These are phyloP conservation scores for Drosophila persimilis DNA, from an alignment of 1,140 invertebrate species.

Conservation along the genomic window DNA sequence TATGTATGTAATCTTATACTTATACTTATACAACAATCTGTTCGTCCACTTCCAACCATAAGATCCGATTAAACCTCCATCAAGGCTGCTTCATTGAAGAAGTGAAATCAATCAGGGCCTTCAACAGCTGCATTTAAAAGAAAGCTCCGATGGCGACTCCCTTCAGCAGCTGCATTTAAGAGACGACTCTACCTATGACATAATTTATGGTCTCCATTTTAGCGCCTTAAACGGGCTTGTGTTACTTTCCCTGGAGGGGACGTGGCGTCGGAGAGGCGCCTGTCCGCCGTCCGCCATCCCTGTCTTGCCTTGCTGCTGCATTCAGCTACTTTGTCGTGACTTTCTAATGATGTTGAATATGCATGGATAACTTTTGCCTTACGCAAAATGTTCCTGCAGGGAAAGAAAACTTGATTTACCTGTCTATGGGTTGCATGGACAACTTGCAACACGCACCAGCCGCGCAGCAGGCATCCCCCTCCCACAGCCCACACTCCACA, in stretches of 20 bases:
- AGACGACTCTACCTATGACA: slow-evolving; percentile 51
- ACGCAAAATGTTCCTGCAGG: slow-evolving; percentile 54
- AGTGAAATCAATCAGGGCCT: slow-evolving; percentile 8
- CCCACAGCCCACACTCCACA: not conserved
- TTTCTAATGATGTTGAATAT: slow-evolving; percentile 81
- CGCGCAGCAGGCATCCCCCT: not conserved
- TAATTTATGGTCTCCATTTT: slow-evolving; percentile 61
- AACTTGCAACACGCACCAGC: slow-evolving; percentile 26
- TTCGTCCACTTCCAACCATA: too few relatives aligned
- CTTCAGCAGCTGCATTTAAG: slow-evolving; percentile 8
- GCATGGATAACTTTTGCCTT: slow-evolving; percentile 68
- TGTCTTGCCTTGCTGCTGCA: slow-evolving; percentile 28
- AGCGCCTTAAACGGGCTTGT: slow-evolving; percentile 49
- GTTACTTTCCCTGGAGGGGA: slow-evolving; percentile 16
- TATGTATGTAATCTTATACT: too few relatives aligned
- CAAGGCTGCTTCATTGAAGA: not conserved
- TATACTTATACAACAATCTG: too few relatives aligned
- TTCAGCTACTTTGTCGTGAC: slow-evolving; percentile 71
- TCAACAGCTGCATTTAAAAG: slow-evolving; percentile 13
- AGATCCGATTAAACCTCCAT: not conserved
- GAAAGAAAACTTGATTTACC: slow-evolving; percentile 59
- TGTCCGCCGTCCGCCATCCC: not conserved
- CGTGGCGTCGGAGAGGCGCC: not conserved
- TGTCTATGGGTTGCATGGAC: slow-evolving; percentile 19
- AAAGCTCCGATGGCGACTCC: slow-evolving; percentile 11